Base-by-base conservation (phyloP, 2,797 vertebrate genomes). In the Novumbra hubbsi region DNA sequence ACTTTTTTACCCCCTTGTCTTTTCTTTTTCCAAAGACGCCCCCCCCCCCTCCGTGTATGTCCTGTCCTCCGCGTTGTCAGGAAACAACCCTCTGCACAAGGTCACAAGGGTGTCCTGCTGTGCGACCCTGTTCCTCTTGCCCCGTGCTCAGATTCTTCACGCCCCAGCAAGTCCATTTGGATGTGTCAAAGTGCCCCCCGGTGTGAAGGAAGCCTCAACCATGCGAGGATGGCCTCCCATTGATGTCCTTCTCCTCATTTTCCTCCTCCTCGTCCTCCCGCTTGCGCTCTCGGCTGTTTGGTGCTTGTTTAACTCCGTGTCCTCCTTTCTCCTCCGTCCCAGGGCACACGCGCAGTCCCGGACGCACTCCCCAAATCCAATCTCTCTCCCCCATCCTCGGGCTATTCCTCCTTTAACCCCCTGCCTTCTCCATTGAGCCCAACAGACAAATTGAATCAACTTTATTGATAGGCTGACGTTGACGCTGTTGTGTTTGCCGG, bases 371-470 rank as follows among this genome's bases (percentile, higher is more conserved):
- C 67, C 8, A 69, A 72, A 72, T 79, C 38, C 79, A 78, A 78
- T 76, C 73, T 71, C 30, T 41, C 69, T 41, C 21, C 69, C 48
- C 57, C 15, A 50, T 71, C 72, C 70, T 57, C 62, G 45, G 57
- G 24, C 27, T 65, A n/a, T 57, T 50, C 55, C 70, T 30, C 48
- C 24, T 74, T 78, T 67, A 74, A 77, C 74, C 72, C 62, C 57
- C 34, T 64, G 52, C 69, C 74, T 76, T 50, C 27, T 8, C 63
- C 19, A 21, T 60, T 75, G 65, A 74, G 72, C 17, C 60, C 55
- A 41, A 72, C 65, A 50, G 38, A 64, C 55, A 82, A 80, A 84
- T 77, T 57, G 21, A 82, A 82, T 80, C 50, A 73, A 45, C 70
- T 73, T 67, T 62, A 55, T 48, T 70, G 70, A 72, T 73, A 67